Percentiles rank a stretch among this genome's conserved stretches.
Evolutionary conservation across 2,797 vertebrate species (phyloP).

Genomic region (Cyclopterus lumpus): DNA sequence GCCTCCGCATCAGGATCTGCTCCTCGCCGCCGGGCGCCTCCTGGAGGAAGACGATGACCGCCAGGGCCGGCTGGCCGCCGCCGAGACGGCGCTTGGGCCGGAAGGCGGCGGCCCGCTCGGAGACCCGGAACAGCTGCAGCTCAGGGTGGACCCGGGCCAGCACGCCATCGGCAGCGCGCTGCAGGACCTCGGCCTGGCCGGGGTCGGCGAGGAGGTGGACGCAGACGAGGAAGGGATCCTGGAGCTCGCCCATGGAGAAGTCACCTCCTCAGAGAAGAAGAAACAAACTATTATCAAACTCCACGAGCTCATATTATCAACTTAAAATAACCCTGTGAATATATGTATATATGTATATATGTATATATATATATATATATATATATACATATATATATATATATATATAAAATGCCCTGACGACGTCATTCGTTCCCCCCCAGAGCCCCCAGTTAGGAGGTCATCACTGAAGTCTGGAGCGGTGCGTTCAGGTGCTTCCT

Average conservation of each 20-base stretch:
- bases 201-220: constrained; percentile 93
- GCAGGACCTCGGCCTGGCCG: constrained; percentile 86
- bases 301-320: no score
- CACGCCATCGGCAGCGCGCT: constrained; percentile 89
- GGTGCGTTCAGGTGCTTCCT: constrained; percentile 67
- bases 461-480: constrained; percentile 71
- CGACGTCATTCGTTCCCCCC: no score
- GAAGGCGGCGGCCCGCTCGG: constrained; percentile 82
- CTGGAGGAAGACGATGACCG: constrained; percentile 91
- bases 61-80: constrained; percentile 85
- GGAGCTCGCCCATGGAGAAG: constrained; percentile 87
- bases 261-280: constrained; percentile 71
- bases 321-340: no score
- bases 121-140: constrained; percentile 92
- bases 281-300: no score
- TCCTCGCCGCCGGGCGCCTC: constrained; percentile 89
- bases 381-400: no score
- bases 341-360: no score
- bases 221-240: constrained; percentile 95
- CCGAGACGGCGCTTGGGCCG: constrained; percentile 51
- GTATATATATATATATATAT: no score
- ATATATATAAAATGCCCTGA: no score
- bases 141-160: constrained; percentile 92
- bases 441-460: no score
- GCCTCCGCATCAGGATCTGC: constrained; percentile 84